These are phyloP conservation scores for Lepus townsendii DNA, from an alignment of 2,797 vertebrate species.

Conservation along the genomic window DNA sequence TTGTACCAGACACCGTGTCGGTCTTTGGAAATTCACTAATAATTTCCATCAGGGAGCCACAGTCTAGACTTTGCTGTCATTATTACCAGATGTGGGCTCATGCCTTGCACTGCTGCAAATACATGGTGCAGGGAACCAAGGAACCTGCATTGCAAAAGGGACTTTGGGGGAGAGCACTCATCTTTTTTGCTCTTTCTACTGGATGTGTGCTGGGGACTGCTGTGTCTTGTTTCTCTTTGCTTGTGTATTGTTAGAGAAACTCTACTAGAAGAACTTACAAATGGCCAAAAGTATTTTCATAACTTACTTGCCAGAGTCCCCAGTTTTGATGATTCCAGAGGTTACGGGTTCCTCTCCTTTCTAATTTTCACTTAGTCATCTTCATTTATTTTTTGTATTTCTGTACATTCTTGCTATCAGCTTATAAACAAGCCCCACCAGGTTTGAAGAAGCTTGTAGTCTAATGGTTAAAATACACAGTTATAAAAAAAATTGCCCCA, in stretches of 20 bases:
- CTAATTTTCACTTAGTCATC: constrained; percentile 11
- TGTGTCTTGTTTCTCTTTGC: not conserved
- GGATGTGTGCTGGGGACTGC: not conserved
- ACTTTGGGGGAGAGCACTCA: not conserved
- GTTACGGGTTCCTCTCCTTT: constrained; percentile 48
- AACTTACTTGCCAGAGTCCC: constrained; percentile 29
- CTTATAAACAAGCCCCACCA: not conserved
- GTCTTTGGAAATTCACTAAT: constrained; percentile 19
- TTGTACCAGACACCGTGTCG: not conserved
- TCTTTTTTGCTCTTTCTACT: not conserved
- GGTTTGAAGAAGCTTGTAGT: not conserved
- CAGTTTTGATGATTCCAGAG: constrained; percentile 60
- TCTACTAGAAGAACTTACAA: constrained; percentile 30
- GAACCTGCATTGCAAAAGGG: not conserved
- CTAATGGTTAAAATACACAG: not conserved
- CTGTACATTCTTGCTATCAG: not conserved
- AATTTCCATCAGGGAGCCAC: constrained; percentile 18
- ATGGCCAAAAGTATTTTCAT: constrained; percentile 62
- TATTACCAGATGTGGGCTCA: not conserved
- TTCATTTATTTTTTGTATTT: constrained; percentile 34
- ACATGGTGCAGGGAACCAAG: not conserved
- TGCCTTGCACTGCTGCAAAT: not conserved
- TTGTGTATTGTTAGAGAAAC: not conserved
- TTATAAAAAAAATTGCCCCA: not conserved
- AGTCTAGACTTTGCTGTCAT: constrained; percentile 21